phyloP scores from a whole-genome alignment of 2,888 invertebrate species.

The Trisateles emortualis region DNA sequence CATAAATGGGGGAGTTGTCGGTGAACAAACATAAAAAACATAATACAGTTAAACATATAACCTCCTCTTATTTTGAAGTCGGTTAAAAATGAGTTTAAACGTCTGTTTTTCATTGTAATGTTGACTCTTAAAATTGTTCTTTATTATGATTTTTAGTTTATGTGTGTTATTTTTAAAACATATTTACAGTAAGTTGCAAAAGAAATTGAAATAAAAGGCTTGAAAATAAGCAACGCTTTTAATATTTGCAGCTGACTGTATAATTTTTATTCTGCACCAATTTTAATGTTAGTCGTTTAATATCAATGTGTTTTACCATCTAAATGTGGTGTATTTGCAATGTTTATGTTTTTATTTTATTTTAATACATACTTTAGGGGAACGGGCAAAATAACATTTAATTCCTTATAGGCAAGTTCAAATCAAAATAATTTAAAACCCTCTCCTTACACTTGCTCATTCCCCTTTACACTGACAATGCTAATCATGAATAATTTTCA shows the following conservation, averaged over 20 bases:
- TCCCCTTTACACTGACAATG: constrained; percentile 48
- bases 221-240: constrained; percentile 17
- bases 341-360: constrained; percentile 21
- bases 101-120: too few relatives aligned
- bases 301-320: constrained; percentile 35
- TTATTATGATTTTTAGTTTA: neutral
- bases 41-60: too few relatives aligned
- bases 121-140: constrained; percentile 7
- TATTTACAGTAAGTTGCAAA: constrained; percentile 38
- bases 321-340: constrained; percentile 41
- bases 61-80: too few relatives aligned
- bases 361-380: constrained; percentile 16
- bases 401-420: neutral
- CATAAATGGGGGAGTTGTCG: too few relatives aligned
- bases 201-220: constrained; percentile 3
- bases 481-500: constrained; percentile 78
- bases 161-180: neutral
- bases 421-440: neutral
- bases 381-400: constrained; percentile 27
- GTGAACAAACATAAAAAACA: too few relatives aligned
- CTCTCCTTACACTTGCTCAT: constrained; percentile 28
- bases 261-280: constrained; percentile 31
- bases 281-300: constrained; percentile 27
- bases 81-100: too few relatives aligned
- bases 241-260: constrained; percentile 38